Base-by-base conservation (phyloP, 53 echinoderm and acorn worm genomes). In the Crossaster papposus region DNA sequence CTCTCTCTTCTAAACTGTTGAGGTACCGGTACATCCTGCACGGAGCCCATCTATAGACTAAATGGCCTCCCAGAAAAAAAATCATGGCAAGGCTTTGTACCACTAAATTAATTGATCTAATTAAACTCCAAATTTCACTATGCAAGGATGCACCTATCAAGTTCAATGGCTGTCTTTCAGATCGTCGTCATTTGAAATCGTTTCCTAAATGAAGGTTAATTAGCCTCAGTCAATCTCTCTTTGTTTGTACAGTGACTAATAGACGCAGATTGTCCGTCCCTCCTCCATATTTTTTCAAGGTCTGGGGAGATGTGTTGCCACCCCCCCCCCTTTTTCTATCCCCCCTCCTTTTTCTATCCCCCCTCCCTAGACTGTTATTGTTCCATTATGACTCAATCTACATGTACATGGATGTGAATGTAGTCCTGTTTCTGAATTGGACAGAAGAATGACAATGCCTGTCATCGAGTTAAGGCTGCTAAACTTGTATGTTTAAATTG, bases 201-300 rank as follows among this genome's bases (percentile, higher is more conserved):
- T 68, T 68, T 58, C 58, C 58, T 20, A 68, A 26, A 68, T 68
- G 34, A 74, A 74, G 75, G 33, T 74, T 74, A 74, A 74, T 74
- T 74, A 36, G 75, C 28, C 14, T 1, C 14, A 17, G 33, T 36
- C 32, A 0, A 10, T 29, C 28, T 18, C 75, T 17, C 22, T 17
- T 23, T 78, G 78, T 78, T 78, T 78, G 22, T 44, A 51, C 50
- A 51, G 28, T 44, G 78, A 78, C 78, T 78, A 78, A 78, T 78
- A n/a, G 36, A 2, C 37, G 31, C 35, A 74, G 34, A 34, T 33
- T 14, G 35, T 74, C 34, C 14, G 0, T 74, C 72, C 75, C 26
- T 28, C 34, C 4, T 29, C 51, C 78, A 51, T 78, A 51, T 78
- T 78, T 78, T 78, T 6, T 9, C 78, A 78, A 51, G 50, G 78